phyloP scores from a whole-genome alignment of 2,888 invertebrate genomes.

The Torymus auratus region DNA sequence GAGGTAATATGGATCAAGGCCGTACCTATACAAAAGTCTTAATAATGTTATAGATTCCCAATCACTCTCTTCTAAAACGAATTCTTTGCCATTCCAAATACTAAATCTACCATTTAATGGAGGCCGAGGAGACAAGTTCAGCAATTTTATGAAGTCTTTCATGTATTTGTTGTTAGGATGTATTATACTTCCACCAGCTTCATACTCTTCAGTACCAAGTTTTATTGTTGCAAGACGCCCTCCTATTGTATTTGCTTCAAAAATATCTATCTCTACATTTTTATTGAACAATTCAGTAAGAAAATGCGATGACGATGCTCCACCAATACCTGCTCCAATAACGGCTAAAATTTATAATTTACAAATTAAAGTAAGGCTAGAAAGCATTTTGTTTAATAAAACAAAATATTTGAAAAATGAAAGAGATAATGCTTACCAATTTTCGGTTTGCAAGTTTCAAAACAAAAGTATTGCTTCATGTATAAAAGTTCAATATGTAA shows the following conservation, averaged over 20 bases:
- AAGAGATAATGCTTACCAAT: constrained; percentile 61
- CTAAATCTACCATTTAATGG: constrained; percentile 69
- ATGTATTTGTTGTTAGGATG: constrained; percentile 80
- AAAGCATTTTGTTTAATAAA: too few relatives aligned
- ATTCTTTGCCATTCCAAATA: constrained; percentile 78
- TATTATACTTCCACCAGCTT: constrained; percentile 81
- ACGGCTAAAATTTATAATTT: constrained; percentile 76
- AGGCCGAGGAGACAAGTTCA: constrained; percentile 70
- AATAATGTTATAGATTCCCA: constrained; percentile 76
- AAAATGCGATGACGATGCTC: constrained; percentile 80
- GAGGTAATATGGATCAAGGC: constrained; percentile 77
- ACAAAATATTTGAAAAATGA: neutral
- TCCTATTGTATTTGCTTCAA: constrained; percentile 79
- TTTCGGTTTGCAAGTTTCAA: constrained; percentile 59
- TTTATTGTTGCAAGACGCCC: constrained; percentile 79
- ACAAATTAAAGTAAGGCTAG: too few relatives aligned
- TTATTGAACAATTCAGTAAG: constrained; percentile 75
- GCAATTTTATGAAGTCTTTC: constrained; percentile 77
- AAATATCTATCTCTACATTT: constrained; percentile 78
- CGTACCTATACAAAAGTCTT: constrained; percentile 80
- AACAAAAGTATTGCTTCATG: constrained; percentile 33
- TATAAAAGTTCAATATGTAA: constrained; percentile 44
- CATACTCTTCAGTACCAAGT: constrained; percentile 78
- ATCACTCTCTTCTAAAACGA: constrained; percentile 78
- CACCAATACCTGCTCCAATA: constrained; percentile 82